A percentile compares a stretch with the other conserved stretches of the same genome.
These are phyloP conservation scores for Sporophila hypoxantha DNA, from an alignment of 2,113 vertebrate genomes.

Conservation along the genomic window DNA sequence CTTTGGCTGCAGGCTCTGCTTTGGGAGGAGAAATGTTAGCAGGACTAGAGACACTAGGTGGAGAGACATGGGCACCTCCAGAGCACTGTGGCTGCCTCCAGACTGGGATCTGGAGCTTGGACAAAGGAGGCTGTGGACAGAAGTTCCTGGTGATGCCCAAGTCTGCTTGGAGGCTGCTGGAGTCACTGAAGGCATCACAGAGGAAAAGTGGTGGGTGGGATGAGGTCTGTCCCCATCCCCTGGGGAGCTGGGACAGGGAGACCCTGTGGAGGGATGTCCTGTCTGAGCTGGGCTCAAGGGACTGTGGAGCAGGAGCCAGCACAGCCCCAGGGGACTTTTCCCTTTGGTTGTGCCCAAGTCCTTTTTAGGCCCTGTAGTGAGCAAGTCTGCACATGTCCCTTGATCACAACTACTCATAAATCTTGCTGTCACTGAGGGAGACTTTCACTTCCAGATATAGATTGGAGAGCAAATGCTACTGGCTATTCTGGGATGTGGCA, in stretches of 20 bases:
- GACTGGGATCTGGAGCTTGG: background rate
- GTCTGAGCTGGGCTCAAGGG: background rate
- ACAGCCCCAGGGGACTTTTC: background rate
- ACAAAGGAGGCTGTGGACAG: background rate
- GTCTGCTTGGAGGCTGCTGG: background rate
- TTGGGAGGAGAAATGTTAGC: background rate
- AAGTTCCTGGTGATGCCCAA: background rate
- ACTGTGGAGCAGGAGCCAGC: background rate
- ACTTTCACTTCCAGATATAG: slow-evolving; percentile 53
- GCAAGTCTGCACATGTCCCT: background rate
- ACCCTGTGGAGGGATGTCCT: background rate
- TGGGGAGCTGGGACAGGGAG: background rate
- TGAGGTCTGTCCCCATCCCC: background rate
- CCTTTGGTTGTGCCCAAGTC: background rate
- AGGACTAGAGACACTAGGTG: background rate
- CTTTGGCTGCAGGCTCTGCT: background rate
- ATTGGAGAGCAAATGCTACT: slow-evolving; percentile 25
- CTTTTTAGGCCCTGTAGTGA: slow-evolving; percentile 2
- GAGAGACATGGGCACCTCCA: background rate
- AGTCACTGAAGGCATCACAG: fast-evolving
- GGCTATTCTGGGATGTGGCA: slow-evolving; percentile 26
- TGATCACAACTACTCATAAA: slow-evolving; percentile 13
- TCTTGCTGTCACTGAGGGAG: background rate
- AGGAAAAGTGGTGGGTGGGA: background rate
- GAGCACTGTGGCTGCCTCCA: background rate